Evolutionary conservation across 2,113 vertebrate genomes (phyloP).

Genomic region (Edolisoma coerulescens): DNA sequence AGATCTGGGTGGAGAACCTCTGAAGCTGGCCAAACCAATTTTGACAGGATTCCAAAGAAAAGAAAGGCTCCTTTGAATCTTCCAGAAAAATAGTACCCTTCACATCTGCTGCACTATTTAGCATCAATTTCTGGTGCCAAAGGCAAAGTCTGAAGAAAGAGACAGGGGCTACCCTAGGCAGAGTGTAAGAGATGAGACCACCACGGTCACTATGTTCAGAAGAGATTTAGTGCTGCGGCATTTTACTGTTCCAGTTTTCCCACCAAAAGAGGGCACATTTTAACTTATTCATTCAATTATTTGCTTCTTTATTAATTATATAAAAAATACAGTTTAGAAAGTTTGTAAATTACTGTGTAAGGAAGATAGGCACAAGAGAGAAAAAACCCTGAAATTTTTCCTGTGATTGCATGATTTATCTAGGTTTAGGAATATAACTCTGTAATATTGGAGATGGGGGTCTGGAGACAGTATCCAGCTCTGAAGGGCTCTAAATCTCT

Average conservation of each 20-base stretch:
- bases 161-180: background rate
- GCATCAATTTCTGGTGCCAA: background rate
- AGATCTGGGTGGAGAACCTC: background rate
- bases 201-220: background rate
- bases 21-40: background rate
- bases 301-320: background rate
- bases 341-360: background rate
- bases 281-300: background rate
- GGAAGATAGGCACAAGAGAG: background rate
- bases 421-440: background rate
- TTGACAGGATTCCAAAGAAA: constrained; percentile 8
- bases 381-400: background rate
- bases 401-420: background rate
- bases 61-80: background rate
- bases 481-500: background rate
- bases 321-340: background rate
- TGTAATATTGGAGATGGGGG: background rate
- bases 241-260: background rate
- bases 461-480: background rate
- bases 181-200: background rate
- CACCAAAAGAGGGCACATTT: background rate
- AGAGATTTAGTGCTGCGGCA: background rate
- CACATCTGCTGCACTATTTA: background rate
- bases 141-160: background rate
- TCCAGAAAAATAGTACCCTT: background rate